Evolutionary conservation across 2,113 vertebrate genomes (phyloP), one percentile per base, ranked within the genome.

Genomic region (Zingel zingel): DNA sequence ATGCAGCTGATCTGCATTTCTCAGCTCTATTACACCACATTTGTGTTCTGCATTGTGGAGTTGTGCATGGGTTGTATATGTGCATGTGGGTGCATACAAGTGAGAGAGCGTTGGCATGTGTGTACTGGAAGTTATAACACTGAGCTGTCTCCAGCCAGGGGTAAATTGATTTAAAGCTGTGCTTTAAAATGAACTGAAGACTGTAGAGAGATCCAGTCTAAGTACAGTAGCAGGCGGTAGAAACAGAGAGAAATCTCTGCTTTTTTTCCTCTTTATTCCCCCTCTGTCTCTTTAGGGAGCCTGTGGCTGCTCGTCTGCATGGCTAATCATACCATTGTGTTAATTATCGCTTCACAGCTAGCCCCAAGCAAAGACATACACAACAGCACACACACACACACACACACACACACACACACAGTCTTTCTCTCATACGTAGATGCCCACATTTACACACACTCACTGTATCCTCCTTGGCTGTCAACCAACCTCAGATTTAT

Each of bases 321-420:
- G 79, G 86, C 59, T 92, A 92, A 92, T 93, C 86, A 91, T 83
- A 90, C 80, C 84, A 86, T 83, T 90, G 92, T 89, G 86, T 90
- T 93, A 94, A 93, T 92, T 93, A 93, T 90, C 73, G 66, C 72
- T 89, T 92, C 79, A 83, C 78, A 83, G 85, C 64, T 79, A 79
- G 79, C 83, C 87, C 72, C 65, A 56, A 90, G 84, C 83, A 80
- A 67, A 88, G 51, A 74, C 74, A 77, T 77, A 74, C 74, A 90
- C 80, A 80, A 51, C 63, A 82, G 72, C 53, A 68, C 58, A 75
- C 25, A 36, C 54, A 7, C 70, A 56, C 67, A 69, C 58, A 33
- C 39, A 53, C 19, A 10, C 68, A 57, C 76, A 70, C 66, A 36
- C 13, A 58, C 27, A 27, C 27, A 27, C 27, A 59, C 50, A 33